A percentile compares a stretch with the other conserved stretches of the same genome.
Evolutionary conservation across 2,888 invertebrate species (phyloP).

Genomic region (Agrochola lota): DNA sequence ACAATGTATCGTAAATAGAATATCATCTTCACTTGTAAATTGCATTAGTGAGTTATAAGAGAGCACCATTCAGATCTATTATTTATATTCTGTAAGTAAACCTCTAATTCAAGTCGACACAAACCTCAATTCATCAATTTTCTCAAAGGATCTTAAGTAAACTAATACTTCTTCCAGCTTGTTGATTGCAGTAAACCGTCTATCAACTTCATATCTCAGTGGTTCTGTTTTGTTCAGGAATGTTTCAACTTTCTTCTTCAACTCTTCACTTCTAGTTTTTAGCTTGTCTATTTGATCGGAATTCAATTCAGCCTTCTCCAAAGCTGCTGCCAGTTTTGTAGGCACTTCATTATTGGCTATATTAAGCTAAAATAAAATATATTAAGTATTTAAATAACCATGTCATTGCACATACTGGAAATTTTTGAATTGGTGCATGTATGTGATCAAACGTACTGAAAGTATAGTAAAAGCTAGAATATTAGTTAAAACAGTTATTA

Average conservation of each 20-base stretch:
- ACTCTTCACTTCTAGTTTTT: conserved; percentile 85
- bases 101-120: not conserved
- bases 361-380: conserved; percentile 89
- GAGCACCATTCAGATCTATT: not conserved
- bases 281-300: conserved; percentile 87
- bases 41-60: not conserved
- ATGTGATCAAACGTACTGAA: not conserved
- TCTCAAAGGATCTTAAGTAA: conserved; percentile 93
- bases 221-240: conserved; percentile 83
- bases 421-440: not conserved
- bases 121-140: conserved; percentile 93
- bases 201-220: conserved; percentile 85
- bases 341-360: conserved; percentile 92
- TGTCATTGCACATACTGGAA: too few species aligned
- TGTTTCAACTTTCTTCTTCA: conserved; percentile 81
- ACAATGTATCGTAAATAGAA: too few species aligned
- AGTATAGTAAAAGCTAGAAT: not conserved
- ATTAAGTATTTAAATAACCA: not conserved
- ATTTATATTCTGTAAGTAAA: not conserved
- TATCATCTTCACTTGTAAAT: too few species aligned
- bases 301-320: conserved; percentile 91
- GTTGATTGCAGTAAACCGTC: conserved; percentile 84
- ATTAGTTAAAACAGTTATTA: not conserved
- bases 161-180: conserved; percentile 91
- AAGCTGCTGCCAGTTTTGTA: conserved; percentile 91